Conservation (phyloP, 2,113 vertebrate species). For the Lichenostomus cassidix region DNA sequence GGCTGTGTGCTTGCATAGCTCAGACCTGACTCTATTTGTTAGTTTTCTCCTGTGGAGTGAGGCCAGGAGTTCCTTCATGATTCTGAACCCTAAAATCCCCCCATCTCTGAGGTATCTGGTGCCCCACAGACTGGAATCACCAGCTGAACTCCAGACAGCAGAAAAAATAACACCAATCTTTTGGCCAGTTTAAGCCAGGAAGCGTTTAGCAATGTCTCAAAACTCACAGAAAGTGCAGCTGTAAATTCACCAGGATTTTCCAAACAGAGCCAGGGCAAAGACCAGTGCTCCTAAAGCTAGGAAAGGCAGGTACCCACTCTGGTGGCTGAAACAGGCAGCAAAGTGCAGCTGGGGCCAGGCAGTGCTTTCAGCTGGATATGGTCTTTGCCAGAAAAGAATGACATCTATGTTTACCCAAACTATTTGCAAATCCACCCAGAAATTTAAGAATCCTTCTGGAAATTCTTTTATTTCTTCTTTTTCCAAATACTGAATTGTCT, state of each 20-base stretch:
- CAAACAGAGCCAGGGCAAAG: neutral
- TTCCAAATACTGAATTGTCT: neutral
- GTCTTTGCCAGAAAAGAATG: neutral
- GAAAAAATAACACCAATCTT: neutral
- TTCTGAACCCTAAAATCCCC: neutral
- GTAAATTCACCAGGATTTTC: neutral
- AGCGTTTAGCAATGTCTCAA: neutral
- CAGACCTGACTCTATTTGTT: neutral
- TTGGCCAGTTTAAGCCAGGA: neutral
- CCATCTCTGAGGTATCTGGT: fast-evolving
- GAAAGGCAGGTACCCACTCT: constrained; percentile 20
- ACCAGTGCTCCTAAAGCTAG: neutral
- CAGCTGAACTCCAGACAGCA: neutral
- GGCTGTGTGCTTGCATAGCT: no score
- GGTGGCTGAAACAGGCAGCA: constrained; percentile 5
- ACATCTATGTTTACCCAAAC: neutral
- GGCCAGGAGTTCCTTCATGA: neutral
- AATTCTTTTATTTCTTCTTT: neutral
- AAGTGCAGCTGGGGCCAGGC: neutral
- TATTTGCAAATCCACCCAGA: constrained; percentile 24
- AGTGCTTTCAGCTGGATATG: neutral
- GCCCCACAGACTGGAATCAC: neutral
- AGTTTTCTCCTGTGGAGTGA: neutral
- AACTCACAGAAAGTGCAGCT: neutral
- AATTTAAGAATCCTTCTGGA: constrained; percentile 31